Base-by-base conservation (phyloP, 2,888 invertebrate genomes). In the Aquatica leii region DNA sequence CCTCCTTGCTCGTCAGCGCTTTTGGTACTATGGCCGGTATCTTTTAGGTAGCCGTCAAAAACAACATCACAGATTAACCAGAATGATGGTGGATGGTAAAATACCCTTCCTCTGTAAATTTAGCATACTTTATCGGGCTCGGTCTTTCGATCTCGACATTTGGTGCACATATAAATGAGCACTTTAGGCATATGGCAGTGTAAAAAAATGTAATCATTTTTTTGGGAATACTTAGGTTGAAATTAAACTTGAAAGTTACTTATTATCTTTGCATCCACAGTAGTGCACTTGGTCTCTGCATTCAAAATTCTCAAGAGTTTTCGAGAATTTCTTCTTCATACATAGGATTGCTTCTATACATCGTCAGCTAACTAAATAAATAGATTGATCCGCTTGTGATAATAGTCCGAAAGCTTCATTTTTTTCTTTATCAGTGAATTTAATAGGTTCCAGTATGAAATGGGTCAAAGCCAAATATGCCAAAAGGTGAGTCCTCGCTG, bases 11-110 rank as follows among this genome's bases (percentile, higher is more conserved):
- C 18, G 12, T 46, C 40, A 9, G 11, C 40, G 40, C 40, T 40
- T n/a, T 40, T 40, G 40, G 46, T 46, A 46, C 14, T 46, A 15
- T 46, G 46, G 46, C 18, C 6, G 18, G 14, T 46, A 46, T 46
- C 46, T 18, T 46, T 11, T 46, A 17, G 17, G 46, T 46, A 46
- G 46, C 46, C 46, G 46, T 46, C 46, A 8, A 46, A 46, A 46
- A 18, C 46, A 46, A 46, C 18, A 46, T 46, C 12, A 46, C 46
- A 18, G 46, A 46, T 14, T 46, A 8, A 46, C 46, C 46, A 46
- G 6, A 46, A 46, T 46, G 46, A 17, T 46, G 46, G 6, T 46
- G 46, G 46, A 46, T 46, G 31, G 9, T 31, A 31, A 31, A 31
- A 31, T 31, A 31, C 31, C 31, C 31, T 31, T 31, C 31, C 31